phyloP scores from a whole-genome alignment of 2,113 vertebrate species.

The Hydrolagus affinis region DNA sequence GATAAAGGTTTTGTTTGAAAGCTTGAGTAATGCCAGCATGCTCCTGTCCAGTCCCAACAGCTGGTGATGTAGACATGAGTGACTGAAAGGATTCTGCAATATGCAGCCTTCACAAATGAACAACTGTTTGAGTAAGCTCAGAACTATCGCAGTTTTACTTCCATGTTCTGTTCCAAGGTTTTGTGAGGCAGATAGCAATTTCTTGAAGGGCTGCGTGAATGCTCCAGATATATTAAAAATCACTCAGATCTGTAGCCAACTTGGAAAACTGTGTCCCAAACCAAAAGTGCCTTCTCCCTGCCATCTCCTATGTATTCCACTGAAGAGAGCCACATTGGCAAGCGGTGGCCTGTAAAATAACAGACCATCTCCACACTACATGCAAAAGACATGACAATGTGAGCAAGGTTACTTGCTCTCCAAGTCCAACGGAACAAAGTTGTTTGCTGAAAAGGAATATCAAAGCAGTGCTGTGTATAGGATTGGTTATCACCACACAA shows the following conservation, averaged over 20 bases:
- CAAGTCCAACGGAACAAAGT: too few species aligned
- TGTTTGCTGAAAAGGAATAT: too few species aligned
- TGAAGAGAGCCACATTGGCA: background rate
- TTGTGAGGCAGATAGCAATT: background rate
- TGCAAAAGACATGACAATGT: too few species aligned
- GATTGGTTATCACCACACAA: too few species aligned
- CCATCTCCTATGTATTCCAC: background rate
- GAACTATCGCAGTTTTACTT: background rate
- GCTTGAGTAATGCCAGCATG: background rate
- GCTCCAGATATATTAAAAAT: background rate
- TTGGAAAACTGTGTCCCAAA: background rate
- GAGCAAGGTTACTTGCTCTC: too few species aligned
- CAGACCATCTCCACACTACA: background rate
- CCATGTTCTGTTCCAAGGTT: background rate
- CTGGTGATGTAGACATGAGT: background rate
- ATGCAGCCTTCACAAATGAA: background rate
- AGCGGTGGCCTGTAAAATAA: background rate
- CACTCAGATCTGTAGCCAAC: background rate
- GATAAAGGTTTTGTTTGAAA: background rate
- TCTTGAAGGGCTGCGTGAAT: background rate
- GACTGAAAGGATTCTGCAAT: background rate
- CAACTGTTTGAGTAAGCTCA: background rate
- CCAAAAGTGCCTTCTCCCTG: background rate
- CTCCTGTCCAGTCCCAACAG: background rate
- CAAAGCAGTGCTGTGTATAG: too few species aligned